phyloP scores from a whole-genome alignment of 2,797 vertebrate genomes.

The Anomalospiza imberbis region DNA sequence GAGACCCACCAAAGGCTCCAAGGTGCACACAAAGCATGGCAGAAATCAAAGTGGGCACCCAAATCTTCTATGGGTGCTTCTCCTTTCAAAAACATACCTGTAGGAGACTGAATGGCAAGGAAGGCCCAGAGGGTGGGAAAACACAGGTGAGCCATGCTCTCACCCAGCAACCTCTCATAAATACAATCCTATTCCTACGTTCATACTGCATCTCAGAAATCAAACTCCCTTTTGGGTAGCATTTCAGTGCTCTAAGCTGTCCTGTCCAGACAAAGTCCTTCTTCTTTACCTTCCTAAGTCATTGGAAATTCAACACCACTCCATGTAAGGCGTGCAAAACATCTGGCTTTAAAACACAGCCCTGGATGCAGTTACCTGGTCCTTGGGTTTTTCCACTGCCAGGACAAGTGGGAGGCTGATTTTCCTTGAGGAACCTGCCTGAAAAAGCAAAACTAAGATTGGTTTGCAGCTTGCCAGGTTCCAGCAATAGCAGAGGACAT shows the following conservation, averaged over 20 bases:
- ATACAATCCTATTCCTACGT: neutral
- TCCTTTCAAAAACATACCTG: neutral
- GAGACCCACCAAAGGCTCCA: neutral
- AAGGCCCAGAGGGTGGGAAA: neutral
- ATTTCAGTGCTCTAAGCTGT: neutral
- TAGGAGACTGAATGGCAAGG: neutral
- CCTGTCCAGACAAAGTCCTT: neutral
- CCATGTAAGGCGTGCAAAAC: neutral
- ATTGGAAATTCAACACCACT: neutral
- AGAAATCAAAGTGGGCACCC: neutral
- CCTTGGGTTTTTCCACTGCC: slow-evolving; percentile 4
- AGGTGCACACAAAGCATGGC: neutral
- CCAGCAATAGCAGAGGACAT: neutral
- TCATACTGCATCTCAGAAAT: neutral
- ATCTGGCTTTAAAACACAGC: neutral
- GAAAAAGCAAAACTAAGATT: neutral
- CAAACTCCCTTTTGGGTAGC: neutral
- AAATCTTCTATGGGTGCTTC: neutral
- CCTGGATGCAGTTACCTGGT: neutral
- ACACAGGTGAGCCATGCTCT: neutral
- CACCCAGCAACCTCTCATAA: neutral
- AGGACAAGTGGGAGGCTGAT: neutral
- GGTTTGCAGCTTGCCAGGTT: neutral
- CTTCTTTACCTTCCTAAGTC: neutral
- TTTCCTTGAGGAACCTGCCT: slow-evolving; percentile 13